Base-by-base conservation (phyloP, 2,888 invertebrate genomes). In the Anthrax anthrax region DNA sequence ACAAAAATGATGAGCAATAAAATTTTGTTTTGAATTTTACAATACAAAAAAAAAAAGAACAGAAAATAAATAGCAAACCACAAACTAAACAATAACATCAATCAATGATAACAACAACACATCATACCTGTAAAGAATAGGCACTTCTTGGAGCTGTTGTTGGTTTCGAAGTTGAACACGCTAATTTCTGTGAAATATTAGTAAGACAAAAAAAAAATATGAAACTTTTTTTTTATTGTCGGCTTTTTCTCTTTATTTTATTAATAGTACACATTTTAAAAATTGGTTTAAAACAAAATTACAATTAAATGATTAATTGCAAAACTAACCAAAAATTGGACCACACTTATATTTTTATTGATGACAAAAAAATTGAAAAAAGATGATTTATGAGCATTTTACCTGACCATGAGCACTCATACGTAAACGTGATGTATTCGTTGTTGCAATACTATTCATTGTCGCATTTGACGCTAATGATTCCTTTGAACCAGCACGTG, bases 401-500 rank as follows among this genome's bases (percentile, higher is more conserved):
- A 54, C 54, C 54, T 54, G 52, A 51, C 60, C 60, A 58, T 49
- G 61, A 51, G 61, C 61, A 58, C 58, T 65, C 63, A 65, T 64
- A 56, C 68, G 62, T 55, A 68, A 57, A 46, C 67, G 66, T 54
- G 68, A 68, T 42, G 67, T 67, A 47, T 72, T 66, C 44, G 70
- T 70, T 56, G 78, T 77, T 47, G 71, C 65, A 50, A 71, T 66
- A 53, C 72, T 69, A 49, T 69, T 69, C 56, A 81, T 78, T 53
- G 81, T 82, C 69, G 72, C 74, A 54, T 77, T 67, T 52, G 78
- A 73, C 40, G 81, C 76, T 60, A 92, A 73, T 39, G 92, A 92
- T 64, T 90, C 91, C 58, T 85, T 80, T 13, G 94, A 94, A 58
- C 86, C 84, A 46, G 78, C 72, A 54, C 81, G 75, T 56, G 82